Percentiles rank a stretch among this genome's conserved stretches.
Conservation (phyloP, 2,888 invertebrate genomes). For the Rhagium mordax region DNA sequence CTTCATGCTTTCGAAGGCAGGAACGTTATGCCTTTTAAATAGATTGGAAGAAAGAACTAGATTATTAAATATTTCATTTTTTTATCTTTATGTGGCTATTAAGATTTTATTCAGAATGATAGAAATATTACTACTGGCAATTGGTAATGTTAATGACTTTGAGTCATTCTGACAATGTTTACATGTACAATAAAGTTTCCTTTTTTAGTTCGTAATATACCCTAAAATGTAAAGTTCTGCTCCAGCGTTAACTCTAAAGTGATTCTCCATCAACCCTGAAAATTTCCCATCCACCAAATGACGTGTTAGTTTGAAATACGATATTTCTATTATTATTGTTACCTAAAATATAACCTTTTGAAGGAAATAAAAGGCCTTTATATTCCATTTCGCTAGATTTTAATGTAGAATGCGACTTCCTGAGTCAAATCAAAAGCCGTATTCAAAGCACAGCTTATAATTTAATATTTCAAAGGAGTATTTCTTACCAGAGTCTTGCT, state of each 20-base stretch:
- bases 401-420: not conserved
- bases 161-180: no score
- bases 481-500: conserved; percentile 87
- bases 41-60: no score
- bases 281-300: not conserved
- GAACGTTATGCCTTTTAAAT: no score
- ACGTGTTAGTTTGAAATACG: not conserved
- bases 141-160: no score
- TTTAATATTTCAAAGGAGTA: conserved; percentile 30
- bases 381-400: conserved; percentile 8
- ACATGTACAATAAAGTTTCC: no score
- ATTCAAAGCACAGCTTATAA: conserved; percentile 19
- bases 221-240: not conserved
- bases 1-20: no score
- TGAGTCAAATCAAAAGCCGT: conserved; percentile 9
- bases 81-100: no score
- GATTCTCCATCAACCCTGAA: not conserved
- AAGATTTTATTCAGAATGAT: no score
- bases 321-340: not conserved
- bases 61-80: no score
- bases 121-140: no score
- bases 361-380: not conserved
- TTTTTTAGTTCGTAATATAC: no score
- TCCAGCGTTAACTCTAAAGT: not conserved
- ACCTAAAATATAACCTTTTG: not conserved